Evolutionary conservation across 2,888 invertebrate species (phyloP), one percentile per base, ranked within the genome.

Genomic region (Bellardia pandia): DNA sequence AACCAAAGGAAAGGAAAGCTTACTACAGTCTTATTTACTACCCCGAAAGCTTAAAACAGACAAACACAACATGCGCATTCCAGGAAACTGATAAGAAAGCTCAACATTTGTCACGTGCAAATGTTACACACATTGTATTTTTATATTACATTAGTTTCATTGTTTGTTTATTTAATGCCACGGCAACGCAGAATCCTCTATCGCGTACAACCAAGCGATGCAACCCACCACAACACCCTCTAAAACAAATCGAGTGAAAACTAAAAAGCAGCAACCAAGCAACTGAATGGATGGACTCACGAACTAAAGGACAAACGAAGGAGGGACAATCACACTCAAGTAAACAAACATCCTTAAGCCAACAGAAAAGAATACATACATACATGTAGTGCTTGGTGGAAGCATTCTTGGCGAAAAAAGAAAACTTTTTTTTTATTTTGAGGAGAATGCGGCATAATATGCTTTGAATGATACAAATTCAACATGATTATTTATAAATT

Each of bases 21-120:
- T 13, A 56, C 23, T n/a, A 51, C 14, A 51, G 3, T n/a, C 13
- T 1, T 51, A 56, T 68, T 71, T 64, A 86, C 82, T 77, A 83
- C 51, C 69, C 48, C 58, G 23, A 68, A 68, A 78, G 72, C 83
- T 77, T 77, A 14, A 53, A 51, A 16, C 1, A n/a, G 60, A 30
- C 51, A 42, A n/a, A 51, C 0, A 14, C 45, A 33, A 83, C 80
- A 82, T 81, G 78, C 85, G 86, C 86, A 66, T 11, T 75, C 14
- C 33, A 9, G 14, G 4, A 40, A 76, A 87, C 69, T 90, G 90
- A 90, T 90, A 90, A 90, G 89, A 88, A 89, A 90, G 90, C 89
- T 89, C 86, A 85, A 42, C 58, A n/a, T 45, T 80, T 75, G 89
- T 92, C 92, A 92, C 92, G 91, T 92, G 91, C 89, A 89, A 84